Conservation (phyloP, 2,888 invertebrate genomes). For the Hyposoter dolosus region DNA sequence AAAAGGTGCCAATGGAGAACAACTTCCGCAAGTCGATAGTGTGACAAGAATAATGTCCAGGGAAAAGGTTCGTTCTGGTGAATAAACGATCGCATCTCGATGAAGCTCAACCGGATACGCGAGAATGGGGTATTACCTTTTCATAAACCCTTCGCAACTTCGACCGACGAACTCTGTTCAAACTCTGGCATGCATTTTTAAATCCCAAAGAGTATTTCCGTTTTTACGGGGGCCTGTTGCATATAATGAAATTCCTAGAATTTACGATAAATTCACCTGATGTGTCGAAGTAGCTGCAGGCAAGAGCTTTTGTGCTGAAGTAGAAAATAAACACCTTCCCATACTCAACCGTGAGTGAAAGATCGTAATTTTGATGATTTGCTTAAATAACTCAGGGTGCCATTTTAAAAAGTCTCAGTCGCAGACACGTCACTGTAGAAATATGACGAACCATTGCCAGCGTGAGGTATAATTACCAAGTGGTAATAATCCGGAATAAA, state of each 20-base stretch:
- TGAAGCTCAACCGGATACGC: not conserved
- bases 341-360: too few species aligned
- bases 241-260: not conserved
- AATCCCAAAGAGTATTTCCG: not conserved
- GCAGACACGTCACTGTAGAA: not conserved
- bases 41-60: conserved; percentile 68
- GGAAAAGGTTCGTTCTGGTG: conserved; percentile 23
- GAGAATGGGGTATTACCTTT: not conserved
- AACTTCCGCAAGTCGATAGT: conserved; percentile 64
- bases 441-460: not conserved
- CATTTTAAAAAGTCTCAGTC: not conserved
- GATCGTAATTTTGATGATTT: too few species aligned
- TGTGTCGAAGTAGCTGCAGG: too few species aligned
- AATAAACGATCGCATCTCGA: conserved; percentile 37
- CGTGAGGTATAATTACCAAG: not conserved
- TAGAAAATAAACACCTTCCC: too few species aligned
- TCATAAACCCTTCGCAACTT: conserved; percentile 13
- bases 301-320: too few species aligned
- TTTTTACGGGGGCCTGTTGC: not conserved
- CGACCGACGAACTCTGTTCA: not conserved
- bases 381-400: not conserved
- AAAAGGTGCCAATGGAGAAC: conserved; percentile 50
- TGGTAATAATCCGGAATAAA: not conserved
- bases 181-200: not conserved
- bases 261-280: too few species aligned